Base-by-base conservation (phyloP, 2,113 vertebrate genomes). In the Pterophyllum scalare region DNA sequence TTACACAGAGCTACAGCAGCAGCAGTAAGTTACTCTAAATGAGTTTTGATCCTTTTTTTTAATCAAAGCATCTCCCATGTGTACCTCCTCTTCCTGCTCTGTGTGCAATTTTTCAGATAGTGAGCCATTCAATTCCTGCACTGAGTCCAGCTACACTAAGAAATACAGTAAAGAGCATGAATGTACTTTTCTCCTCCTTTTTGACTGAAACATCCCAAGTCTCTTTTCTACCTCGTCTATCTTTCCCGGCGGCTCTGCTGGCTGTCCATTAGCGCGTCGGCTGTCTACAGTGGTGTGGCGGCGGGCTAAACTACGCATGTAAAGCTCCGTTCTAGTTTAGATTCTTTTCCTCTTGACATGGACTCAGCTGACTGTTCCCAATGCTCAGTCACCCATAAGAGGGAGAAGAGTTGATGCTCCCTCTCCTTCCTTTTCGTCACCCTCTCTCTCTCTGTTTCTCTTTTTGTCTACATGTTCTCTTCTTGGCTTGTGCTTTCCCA, bases 301-400 rank as follows among this genome's bases (percentile, higher is more conserved):
- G 59, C 2, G 19, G 79, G 70, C 60, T 81, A 62, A 85, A 87
- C 70, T 64, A 78, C 64, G 78, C 88, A 90, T 87, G 86, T 84
- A 84, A 78, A 82, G 85, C 88, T 40, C 43, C 26, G 43, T 88
- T 87, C 82, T 81, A 76, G 67, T 92, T 89, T 85, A 82, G 81
- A 49, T 80, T 86, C 80, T 84, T 61, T 70, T 74, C 52, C 81
- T 83, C 80, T 74, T 89, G 88, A 90, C 91, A 80, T 22, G 82
- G 89, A 86, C 89, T 92, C 88, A 81, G 88, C 89, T 89, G 89
- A 92, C 87, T 91, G 89, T 86, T 92, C 92, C 81, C 65, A 7
- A 91, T 87, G 92, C 92, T 93, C 93, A 87, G 83, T 92, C 93
- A 91, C 77, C 90, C 93, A 83, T 93, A 77, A 82, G 80, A 87